Evolutionary conservation across 2,113 vertebrate species (phyloP).

Genomic region (Corythaixoides concolor): DNA sequence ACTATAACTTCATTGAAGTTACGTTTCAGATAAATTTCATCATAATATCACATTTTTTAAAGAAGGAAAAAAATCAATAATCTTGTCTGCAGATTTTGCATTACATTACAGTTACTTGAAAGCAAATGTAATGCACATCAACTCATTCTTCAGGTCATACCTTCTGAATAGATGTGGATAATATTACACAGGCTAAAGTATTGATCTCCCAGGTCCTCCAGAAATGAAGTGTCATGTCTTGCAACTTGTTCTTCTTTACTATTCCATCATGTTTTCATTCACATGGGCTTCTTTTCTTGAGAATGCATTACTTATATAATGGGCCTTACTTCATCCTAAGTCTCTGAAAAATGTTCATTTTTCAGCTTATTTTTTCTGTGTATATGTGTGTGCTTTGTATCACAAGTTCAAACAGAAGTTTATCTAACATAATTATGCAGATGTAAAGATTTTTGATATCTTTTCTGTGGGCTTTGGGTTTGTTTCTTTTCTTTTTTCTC

Average conservation of each 20-base stretch:
- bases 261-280: neutral
- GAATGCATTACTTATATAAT: neutral
- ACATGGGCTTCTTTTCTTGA: neutral
- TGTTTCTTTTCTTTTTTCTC: rapidly evolving
- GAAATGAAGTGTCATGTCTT: neutral
- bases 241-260: neutral
- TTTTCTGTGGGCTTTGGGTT: neutral
- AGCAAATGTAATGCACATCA: neutral
- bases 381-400: neutral
- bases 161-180: constrained; percentile 7
- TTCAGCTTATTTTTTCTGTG: neutral
- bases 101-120: neutral
- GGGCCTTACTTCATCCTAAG: neutral
- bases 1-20: neutral
- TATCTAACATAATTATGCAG: neutral
- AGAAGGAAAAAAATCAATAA: neutral
- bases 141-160: neutral
- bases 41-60: neutral
- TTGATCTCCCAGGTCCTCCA: constrained; percentile 4
- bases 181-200: neutral
- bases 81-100: neutral
- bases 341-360: neutral
- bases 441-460: neutral
- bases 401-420: neutral
- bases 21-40: neutral